A percentile compares a stretch with the other conserved stretches of the same genome.
Conservation (phyloP, 1,140 invertebrate genomes). For the Meteorus sp. region DNA sequence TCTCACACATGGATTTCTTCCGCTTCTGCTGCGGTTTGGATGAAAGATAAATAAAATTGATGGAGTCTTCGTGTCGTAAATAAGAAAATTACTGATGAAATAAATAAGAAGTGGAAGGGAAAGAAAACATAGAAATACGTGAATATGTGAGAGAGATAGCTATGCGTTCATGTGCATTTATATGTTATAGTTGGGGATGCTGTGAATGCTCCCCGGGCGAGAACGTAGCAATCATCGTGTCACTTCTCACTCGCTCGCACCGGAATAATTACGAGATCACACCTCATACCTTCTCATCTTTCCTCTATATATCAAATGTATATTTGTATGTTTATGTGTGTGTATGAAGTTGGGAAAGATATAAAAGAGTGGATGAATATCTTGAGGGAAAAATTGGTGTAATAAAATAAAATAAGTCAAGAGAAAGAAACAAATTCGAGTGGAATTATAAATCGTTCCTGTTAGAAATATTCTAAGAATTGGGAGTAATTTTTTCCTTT, state of each 20-base stretch:
- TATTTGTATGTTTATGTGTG: too few relatives aligned
- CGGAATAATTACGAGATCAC: constrained; percentile 36
- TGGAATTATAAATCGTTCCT: too few relatives aligned
- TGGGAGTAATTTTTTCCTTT: too few relatives aligned
- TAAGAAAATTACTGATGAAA: constrained; percentile 16
- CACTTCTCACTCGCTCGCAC: constrained; percentile 29
- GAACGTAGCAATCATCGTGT: constrained; percentile 36
- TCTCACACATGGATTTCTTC: background rate
- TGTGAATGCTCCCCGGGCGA: constrained; percentile 13
- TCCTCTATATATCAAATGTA: background rate
- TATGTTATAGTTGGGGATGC: too few relatives aligned
- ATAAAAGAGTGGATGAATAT: background rate
- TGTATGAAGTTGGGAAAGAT: too few relatives aligned
- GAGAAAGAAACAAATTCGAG: too few relatives aligned
- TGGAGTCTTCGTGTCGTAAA: constrained; percentile 16
- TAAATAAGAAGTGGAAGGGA: background rate
- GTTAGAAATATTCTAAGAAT: too few relatives aligned
- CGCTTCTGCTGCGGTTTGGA: too few relatives aligned
- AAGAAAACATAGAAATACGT: constrained; percentile 2
- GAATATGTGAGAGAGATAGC: background rate
- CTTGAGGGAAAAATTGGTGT: too few relatives aligned
- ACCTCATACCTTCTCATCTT: constrained; percentile 19
- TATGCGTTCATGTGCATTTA: background rate
- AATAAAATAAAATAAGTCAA: too few relatives aligned
- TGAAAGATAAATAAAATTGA: background rate